Conservation (phyloP, 2,888 invertebrate species). For the Ophion obscuratus region DNA sequence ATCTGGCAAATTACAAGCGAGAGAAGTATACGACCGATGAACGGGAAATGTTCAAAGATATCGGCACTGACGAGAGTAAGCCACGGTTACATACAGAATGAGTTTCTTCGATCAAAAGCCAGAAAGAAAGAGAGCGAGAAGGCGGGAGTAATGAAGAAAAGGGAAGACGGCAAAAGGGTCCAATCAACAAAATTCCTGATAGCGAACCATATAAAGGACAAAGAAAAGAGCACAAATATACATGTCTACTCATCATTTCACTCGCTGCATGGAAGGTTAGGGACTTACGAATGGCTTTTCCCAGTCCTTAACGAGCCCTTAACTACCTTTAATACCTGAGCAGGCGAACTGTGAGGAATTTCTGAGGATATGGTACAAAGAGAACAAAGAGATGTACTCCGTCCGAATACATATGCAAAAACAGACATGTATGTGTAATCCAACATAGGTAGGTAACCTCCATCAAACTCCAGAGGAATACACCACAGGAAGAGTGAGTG, state of each 20-base stretch:
- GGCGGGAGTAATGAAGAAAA: not conserved
- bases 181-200: slow-evolving; percentile 25
- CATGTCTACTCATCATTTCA: not conserved
- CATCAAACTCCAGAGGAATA: slow-evolving; percentile 41
- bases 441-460: slow-evolving; percentile 31
- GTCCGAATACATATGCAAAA: slow-evolving; percentile 4
- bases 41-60: slow-evolving; percentile 8
- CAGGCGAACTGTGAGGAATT: slow-evolving; percentile 45
- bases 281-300: slow-evolving; percentile 37
- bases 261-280: not conserved
- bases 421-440: slow-evolving; percentile 27
- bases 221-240: not conserved
- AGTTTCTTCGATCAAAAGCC: slow-evolving; percentile 3
- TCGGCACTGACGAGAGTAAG: not conserved
- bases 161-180: not conserved
- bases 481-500: not conserved
- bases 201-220: slow-evolving; percentile 6
- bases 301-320: slow-evolving; percentile 47
- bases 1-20: slow-evolving; percentile 14
- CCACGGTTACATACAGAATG: not conserved
- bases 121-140: slow-evolving; percentile 5
- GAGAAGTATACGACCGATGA: not conserved
- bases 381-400: slow-evolving; percentile 30
- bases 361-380: slow-evolving; percentile 3
- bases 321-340: slow-evolving; percentile 29